Evolutionary conservation across 2,113 vertebrate genomes (phyloP).

Genomic region (Varanus salvator): DNA sequence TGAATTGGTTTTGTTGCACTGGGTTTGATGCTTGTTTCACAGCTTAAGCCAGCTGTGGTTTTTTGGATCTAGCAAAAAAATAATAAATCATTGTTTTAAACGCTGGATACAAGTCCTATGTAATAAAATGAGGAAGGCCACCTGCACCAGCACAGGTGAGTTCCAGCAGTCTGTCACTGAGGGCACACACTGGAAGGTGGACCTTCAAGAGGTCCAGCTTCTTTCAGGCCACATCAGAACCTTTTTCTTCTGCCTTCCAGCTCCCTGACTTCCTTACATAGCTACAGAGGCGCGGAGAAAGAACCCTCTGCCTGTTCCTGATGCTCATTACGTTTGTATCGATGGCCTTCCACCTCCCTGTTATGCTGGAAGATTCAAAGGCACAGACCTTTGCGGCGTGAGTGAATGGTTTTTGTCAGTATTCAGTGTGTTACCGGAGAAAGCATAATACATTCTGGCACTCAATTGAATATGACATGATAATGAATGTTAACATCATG

Average conservation of each 20-base stretch:
- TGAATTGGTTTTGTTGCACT: neutral
- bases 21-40: no score
- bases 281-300: accelerated
- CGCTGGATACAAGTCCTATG: neutral
- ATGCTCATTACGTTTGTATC: constrained; percentile 59
- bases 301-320: constrained; percentile 4
- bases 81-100: neutral
- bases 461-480: constrained; percentile 77
- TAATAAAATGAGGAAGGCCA: neutral
- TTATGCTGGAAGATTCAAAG: constrained; percentile 52
- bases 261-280: neutral
- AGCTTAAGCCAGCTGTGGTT: neutral
- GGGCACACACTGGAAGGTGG: neutral
- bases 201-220: accelerated
- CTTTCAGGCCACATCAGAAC: neutral
- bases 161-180: no score
- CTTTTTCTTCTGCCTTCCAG: neutral
- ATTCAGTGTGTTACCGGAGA: constrained; percentile 51
- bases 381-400: constrained; percentile 59
- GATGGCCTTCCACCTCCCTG: constrained; percentile 68
- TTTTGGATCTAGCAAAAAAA: neutral
- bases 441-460: constrained; percentile 74
- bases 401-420: constrained; percentile 72
- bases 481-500: constrained; percentile 79
- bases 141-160: no score